These are phyloP conservation scores for Grammomys dolichurus DNA, from an alignment of 2,113 vertebrate genomes.

Conservation along the genomic window DNA sequence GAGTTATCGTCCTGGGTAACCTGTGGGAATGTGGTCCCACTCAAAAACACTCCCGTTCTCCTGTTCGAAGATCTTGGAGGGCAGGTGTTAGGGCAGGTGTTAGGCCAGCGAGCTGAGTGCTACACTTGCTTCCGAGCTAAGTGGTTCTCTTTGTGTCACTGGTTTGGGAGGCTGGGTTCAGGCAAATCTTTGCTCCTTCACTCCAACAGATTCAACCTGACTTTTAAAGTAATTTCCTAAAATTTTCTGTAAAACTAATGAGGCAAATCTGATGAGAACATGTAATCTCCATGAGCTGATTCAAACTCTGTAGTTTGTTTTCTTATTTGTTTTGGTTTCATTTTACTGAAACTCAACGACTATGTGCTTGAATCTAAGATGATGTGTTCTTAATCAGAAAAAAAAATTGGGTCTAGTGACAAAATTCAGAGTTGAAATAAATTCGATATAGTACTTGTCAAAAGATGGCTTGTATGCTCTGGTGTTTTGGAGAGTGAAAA, in stretches of 20 bases:
- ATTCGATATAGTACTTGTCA: constrained; percentile 43
- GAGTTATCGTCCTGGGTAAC: not conserved
- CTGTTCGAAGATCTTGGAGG: not conserved
- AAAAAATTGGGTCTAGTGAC: constrained; percentile 8
- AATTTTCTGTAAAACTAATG: not conserved
- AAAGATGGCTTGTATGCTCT: constrained; percentile 42
- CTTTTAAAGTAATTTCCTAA: not conserved
- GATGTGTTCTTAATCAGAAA: constrained; percentile 32
- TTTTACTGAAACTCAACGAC: not conserved
- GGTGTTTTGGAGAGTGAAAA: constrained; percentile 56
- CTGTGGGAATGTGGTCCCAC: not conserved
- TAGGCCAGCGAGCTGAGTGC: not conserved
- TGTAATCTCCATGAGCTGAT: not conserved
- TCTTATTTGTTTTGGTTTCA: not conserved
- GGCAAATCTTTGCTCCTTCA: not conserved
- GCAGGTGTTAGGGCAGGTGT: not conserved
- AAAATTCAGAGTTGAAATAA: constrained; percentile 57
- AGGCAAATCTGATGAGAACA: not conserved
- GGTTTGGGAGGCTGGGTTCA: not conserved
- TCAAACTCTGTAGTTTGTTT: not conserved
- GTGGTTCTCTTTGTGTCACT: not conserved
- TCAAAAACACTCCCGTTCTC: not conserved
- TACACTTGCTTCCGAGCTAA: not conserved
- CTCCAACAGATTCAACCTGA: not conserved
- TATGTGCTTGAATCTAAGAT: not conserved